Evolutionary conservation across 2,113 vertebrate species (phyloP).

Genomic region (Entomyzon cyanotis): DNA sequence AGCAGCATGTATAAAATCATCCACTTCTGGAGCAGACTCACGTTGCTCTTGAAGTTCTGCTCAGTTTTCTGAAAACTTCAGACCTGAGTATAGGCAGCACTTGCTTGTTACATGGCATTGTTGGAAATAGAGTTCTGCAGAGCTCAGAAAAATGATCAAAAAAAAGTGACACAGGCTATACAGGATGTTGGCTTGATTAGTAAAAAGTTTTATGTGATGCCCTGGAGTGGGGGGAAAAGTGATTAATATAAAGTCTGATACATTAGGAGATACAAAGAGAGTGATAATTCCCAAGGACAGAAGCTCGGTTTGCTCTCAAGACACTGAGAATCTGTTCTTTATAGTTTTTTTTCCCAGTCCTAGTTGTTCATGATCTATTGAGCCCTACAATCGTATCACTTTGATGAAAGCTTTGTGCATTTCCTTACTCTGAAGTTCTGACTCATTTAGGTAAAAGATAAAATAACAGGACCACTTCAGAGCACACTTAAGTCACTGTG

Average conservation of each 20-base stretch:
- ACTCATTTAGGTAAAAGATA: background rate
- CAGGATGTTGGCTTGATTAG: background rate
- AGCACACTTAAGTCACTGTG: background rate
- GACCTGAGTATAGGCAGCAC: background rate
- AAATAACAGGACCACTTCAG: background rate
- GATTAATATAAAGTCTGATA: background rate
- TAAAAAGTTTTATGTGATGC: background rate
- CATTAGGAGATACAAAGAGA: background rate
- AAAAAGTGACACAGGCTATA: background rate
- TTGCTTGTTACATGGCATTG: background rate
- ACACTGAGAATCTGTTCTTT: background rate
- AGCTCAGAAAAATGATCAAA: background rate
- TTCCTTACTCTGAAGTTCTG: background rate
- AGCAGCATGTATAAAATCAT: background rate
- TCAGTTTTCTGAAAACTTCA: background rate
- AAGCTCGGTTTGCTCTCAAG: background rate
- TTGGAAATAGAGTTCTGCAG: background rate
- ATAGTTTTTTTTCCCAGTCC: background rate
- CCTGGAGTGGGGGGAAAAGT: background rate
- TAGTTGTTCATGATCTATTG: background rate
- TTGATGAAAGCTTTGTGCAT: background rate
- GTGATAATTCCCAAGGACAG: background rate
- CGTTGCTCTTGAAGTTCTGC: background rate
- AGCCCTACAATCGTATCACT: background rate
- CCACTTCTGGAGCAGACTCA: background rate